These are phyloP conservation scores for Setophaga petechia DNA, from an alignment of 2,113 vertebrate genomes.

Conservation along the genomic window DNA sequence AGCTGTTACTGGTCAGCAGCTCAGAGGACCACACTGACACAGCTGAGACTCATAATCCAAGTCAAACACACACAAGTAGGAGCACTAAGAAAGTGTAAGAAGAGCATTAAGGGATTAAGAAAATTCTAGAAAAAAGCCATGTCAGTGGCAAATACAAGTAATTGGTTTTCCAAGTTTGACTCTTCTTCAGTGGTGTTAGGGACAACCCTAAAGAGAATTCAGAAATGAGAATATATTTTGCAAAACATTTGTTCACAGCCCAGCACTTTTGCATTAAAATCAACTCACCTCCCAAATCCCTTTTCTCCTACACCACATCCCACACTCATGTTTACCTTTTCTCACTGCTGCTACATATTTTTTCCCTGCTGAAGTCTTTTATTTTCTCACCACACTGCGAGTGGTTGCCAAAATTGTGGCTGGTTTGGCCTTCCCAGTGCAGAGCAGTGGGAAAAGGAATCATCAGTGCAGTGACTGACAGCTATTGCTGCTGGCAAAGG, in stretches of 20 bases:
- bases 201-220: not conserved
- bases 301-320: not conserved
- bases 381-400: not conserved
- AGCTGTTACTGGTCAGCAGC: not conserved
- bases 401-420: not conserved
- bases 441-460: not conserved
- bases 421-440: not conserved
- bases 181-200: not conserved
- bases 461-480: not conserved
- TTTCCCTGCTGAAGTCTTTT: not conserved
- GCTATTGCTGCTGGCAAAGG: not conserved
- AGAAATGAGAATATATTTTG: not conserved
- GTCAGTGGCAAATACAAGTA: not conserved
- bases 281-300: not conserved
- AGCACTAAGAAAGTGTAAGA: not conserved
- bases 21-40: not conserved
- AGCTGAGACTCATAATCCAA: constrained; percentile 9
- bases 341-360: not conserved
- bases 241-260: not conserved
- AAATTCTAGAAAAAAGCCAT: not conserved
- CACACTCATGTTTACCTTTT: not conserved
- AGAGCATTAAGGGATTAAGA: constrained; percentile 6
- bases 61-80: not conserved
- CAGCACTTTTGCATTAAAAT: not conserved
- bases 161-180: not conserved